phyloP scores from a whole-genome alignment of 2,113 vertebrate species.

The Hypanus sabinus region DNA sequence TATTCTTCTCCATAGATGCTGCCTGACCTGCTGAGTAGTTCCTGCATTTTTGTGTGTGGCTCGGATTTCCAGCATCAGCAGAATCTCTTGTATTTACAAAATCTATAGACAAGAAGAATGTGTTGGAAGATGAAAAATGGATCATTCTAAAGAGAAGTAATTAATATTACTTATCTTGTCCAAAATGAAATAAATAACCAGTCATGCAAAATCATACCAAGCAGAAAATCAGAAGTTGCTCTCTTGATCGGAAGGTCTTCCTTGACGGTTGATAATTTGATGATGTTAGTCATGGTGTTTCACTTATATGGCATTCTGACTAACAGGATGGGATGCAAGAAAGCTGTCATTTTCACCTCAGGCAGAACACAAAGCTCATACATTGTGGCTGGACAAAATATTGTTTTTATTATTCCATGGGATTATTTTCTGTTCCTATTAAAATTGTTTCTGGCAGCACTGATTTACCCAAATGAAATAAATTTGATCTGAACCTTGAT shows the following conservation, averaged over 20 bases:
- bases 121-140: neutral
- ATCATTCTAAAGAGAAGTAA: neutral
- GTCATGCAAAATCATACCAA: neutral
- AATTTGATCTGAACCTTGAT: neutral
- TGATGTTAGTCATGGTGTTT: too few relatives aligned
- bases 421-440: neutral
- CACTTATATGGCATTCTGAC: too few relatives aligned
- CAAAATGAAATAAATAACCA: slow-evolving; percentile 7
- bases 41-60: too few relatives aligned
- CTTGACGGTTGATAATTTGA: too few relatives aligned
- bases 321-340: too few relatives aligned
- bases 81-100: neutral
- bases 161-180: neutral
- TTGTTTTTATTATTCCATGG: neutral
- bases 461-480: neutral
- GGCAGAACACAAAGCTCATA: neutral
- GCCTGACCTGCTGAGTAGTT: too few relatives aligned
- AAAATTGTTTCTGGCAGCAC: neutral
- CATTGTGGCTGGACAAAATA: neutral
- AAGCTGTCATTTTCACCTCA: neutral
- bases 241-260: too few relatives aligned
- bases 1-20: too few relatives aligned
- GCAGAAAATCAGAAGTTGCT: neutral
- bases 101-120: neutral
- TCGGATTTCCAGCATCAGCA: too few relatives aligned